Conservation (phyloP, 2,113 vertebrate genomes). For the Atractosteus spatula region DNA sequence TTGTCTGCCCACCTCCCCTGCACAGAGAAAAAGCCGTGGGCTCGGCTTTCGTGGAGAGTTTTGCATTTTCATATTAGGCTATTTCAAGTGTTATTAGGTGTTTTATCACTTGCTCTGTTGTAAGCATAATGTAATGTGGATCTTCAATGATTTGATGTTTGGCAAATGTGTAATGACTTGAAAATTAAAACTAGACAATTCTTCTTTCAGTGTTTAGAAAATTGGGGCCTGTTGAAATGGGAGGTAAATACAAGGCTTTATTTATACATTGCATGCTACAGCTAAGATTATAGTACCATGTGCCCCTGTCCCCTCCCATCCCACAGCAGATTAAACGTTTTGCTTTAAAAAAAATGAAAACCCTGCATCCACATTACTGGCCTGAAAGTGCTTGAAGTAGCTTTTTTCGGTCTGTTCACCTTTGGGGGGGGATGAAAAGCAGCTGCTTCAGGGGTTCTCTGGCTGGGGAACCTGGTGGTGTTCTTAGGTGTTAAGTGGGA, state of each 20-base stretch:
- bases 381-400: slow-evolving; percentile 28
- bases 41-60: too few species aligned
- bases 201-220: slow-evolving; percentile 33
- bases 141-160: slow-evolving; percentile 51
- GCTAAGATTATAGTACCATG: not conserved
- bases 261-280: slow-evolving; percentile 28
- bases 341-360: not conserved
- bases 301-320: not conserved
- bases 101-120: too few species aligned
- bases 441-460: not conserved
- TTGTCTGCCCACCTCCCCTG: too few species aligned
- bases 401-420: slow-evolving; percentile 24
- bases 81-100: too few species aligned
- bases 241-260: slow-evolving; percentile 31
- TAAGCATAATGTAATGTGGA: too few species aligned
- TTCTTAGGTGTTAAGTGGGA: not conserved
- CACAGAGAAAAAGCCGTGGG: too few species aligned
- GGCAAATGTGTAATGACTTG: slow-evolving; percentile 46
- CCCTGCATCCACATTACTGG: slow-evolving; percentile 17
- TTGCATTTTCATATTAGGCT: too few species aligned
- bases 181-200: slow-evolving; percentile 25
- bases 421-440: slow-evolving; percentile 5
- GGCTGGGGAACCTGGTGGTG: too few species aligned
- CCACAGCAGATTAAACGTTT: not conserved
- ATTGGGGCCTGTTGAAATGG: slow-evolving; percentile 35